phyloP scores from a whole-genome alignment of 2,888 invertebrate species.

The Microctonus aethiopoides region DNA sequence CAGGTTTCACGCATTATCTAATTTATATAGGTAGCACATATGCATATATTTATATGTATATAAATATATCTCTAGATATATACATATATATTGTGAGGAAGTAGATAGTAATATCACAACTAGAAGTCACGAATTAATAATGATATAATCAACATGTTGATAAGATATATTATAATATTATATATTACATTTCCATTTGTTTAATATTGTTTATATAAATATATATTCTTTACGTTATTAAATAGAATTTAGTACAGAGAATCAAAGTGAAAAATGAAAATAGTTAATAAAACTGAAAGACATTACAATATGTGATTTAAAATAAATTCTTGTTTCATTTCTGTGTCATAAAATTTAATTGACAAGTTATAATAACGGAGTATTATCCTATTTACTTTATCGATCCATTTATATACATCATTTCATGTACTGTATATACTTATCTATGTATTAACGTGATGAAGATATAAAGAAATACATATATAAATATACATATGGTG shows the following conservation, averaged over 20 bases:
- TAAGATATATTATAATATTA: neutral
- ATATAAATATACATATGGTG: constrained; percentile 11
- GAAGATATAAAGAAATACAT: neutral
- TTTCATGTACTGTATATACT: no score
- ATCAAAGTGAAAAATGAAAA: no score
- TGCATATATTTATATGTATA: no score
- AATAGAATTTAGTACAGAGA: no score
- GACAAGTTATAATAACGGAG: neutral
- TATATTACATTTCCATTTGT: neutral
- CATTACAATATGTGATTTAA: no score
- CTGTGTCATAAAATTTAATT: neutral
- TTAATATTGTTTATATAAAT: no score
- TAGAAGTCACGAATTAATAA: neutral
- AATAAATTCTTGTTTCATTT: neutral
- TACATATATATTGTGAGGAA: neutral
- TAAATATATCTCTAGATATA: constrained; percentile 18
- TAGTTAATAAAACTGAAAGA: no score
- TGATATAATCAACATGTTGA: neutral
- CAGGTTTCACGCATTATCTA: neutral
- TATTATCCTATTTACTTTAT: neutral
- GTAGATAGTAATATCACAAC: neutral
- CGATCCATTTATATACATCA: neutral
- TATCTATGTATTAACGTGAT: no score
- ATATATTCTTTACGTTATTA: no score
- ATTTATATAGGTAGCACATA: neutral